Conservation (phyloP, 2,113 vertebrate species). For the Hippopotamus amphibius region DNA sequence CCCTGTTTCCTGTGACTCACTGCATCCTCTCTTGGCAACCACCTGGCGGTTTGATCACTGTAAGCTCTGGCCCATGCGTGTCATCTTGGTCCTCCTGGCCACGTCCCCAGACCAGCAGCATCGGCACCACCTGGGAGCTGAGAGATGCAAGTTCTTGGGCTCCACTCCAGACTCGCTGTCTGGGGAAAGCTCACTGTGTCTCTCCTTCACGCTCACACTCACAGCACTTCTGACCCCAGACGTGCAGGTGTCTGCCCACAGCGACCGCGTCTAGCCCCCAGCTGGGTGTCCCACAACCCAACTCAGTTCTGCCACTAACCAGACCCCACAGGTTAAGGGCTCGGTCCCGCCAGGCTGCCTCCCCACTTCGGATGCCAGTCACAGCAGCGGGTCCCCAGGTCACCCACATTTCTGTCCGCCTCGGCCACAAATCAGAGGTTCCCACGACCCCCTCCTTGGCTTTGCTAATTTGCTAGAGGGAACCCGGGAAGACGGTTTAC, state of each 20-base stretch:
- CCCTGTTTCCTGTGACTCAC: neutral
- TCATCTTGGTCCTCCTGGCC: neutral
- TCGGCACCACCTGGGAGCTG: neutral
- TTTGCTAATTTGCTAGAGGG: neutral
- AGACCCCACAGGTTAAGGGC: neutral
- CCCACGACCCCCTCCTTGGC: neutral
- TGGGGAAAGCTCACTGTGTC: neutral
- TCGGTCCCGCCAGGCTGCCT: neutral
- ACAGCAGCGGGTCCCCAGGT: neutral
- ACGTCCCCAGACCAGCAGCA: accelerated
- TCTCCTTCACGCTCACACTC: neutral
- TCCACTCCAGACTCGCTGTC: neutral
- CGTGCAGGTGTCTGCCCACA: neutral
- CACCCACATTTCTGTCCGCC: neutral
- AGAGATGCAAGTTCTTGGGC: neutral
- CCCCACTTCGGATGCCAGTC: neutral
- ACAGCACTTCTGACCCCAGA: neutral
- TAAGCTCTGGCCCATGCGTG: accelerated
- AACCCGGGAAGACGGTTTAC: neutral
- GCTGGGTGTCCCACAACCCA: neutral
- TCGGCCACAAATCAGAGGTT: neutral
- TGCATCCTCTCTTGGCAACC: neutral
- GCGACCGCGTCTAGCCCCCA: accelerated
- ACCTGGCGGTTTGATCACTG: neutral
- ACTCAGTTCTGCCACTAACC: neutral